Conservation (phyloP, 2,113 vertebrate genomes). For the Arvicanthis niloticus region DNA sequence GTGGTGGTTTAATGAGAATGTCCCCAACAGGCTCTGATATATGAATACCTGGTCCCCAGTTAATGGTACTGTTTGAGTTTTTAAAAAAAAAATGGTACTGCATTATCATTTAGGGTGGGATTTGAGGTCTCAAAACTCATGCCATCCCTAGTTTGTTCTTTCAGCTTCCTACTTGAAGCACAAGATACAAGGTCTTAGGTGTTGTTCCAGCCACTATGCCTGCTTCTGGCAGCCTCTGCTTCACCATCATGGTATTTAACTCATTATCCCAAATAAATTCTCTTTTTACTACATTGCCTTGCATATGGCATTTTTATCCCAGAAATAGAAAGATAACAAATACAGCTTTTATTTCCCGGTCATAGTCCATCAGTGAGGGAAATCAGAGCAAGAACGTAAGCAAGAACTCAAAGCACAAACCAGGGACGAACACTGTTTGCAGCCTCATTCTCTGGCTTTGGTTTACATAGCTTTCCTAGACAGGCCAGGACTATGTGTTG, state of each 20-base stretch:
- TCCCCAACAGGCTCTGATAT: neutral
- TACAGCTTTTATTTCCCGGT: too few species aligned
- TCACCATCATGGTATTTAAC: neutral
- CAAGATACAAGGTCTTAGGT: neutral
- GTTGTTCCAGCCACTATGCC: neutral
- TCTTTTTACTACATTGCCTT: neutral
- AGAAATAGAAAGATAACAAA: neutral
- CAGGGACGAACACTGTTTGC: neutral
- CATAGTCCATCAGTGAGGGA: too few species aligned
- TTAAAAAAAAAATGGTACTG: too few species aligned
- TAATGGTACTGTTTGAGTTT: neutral
- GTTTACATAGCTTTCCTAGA: neutral
- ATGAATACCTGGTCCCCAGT: neutral
- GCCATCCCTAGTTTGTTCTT: neutral
- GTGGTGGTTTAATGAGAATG: neutral
- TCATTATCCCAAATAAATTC: neutral
- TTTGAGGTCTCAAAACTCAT: neutral
- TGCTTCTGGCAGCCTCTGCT: neutral
- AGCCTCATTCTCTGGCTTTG: neutral
- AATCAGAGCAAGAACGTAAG: neutral
- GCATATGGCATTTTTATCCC: neutral
- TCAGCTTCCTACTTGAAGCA: neutral
- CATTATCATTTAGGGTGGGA: neutral
- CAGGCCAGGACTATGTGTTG: neutral
- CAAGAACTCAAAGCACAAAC: neutral